phyloP scores from a whole-genome alignment of 2,113 vertebrate species.

The Symphodus melops region DNA sequence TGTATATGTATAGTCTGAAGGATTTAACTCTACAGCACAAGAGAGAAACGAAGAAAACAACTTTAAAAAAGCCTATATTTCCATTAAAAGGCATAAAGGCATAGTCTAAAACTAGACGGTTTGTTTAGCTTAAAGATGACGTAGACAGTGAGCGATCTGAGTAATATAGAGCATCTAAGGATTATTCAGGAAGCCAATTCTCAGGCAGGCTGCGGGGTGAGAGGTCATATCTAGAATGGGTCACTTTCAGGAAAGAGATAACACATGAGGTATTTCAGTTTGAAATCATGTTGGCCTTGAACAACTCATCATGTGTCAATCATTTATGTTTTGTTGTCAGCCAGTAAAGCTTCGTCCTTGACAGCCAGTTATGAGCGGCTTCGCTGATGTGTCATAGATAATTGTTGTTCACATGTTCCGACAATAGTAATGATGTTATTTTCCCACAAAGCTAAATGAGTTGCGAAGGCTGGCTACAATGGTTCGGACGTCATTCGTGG shows the following conservation, averaged over 20 bases:
- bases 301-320: constrained; percentile 39
- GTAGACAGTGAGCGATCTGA: neutral
- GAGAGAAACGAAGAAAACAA: neutral
- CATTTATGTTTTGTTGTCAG: constrained; percentile 10
- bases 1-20: neutral
- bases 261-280: neutral
- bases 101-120: too few species aligned
- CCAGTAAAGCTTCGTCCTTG: constrained; percentile 25
- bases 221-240: constrained; percentile 33
- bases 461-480: too few species aligned
- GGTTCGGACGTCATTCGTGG: too few species aligned
- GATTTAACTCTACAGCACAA: neutral
- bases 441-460: constrained; percentile 49
- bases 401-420: constrained; percentile 58
- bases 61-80: neutral
- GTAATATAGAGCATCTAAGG: neutral
- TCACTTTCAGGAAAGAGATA: constrained; percentile 30
- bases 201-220: constrained; percentile 16
- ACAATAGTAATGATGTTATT: constrained; percentile 60
- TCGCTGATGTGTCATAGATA: constrained; percentile 51
- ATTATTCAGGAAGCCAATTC: neutral
- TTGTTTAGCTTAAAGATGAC: neutral
- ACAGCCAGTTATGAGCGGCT: constrained; percentile 33
- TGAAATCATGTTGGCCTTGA: constrained; percentile 31
- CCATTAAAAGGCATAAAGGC: neutral